Percentiles rank a stretch among this genome's conserved stretches.
phyloP scores from a whole-genome alignment of 2,797 vertebrate species.

The Acanthurus leucopareius region DNA sequence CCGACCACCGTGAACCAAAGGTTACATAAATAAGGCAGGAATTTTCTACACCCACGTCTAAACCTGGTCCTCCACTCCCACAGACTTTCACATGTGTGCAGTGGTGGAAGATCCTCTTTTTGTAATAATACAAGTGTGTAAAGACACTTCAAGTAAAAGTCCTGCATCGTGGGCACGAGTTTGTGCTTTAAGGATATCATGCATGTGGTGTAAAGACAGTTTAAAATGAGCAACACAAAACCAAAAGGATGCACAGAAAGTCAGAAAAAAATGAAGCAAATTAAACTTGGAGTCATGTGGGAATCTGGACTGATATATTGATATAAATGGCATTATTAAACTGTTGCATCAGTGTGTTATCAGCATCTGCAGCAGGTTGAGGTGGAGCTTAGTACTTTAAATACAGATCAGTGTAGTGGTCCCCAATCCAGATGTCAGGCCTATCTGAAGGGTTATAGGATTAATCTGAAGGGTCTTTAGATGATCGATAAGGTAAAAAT shows the following conservation, averaged over 20 bases:
- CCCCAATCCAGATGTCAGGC: not conserved
- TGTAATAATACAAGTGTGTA: not conserved
- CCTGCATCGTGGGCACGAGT: not conserved
- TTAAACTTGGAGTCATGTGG: too few relatives aligned
- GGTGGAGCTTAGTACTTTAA: not conserved
- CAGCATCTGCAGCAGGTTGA: not conserved
- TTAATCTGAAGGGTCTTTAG: not conserved
- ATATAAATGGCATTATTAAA: not conserved
- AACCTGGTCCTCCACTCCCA: slow-evolving; percentile 60
- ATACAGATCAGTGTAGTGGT: not conserved
- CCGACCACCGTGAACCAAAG: slow-evolving; percentile 58
- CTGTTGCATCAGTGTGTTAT: not conserved
- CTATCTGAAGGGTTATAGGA: not conserved
- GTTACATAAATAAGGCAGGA: slow-evolving; percentile 83
- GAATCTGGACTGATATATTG: too few relatives aligned
- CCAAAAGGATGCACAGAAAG: not conserved
- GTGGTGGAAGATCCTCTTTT: not conserved
- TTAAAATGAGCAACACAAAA: not conserved
- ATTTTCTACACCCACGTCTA: slow-evolving; percentile 80
- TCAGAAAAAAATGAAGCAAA: too few relatives aligned
- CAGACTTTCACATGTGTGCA: slow-evolving; percentile 19
- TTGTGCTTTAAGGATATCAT: too few relatives aligned
- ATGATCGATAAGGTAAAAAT: not conserved
- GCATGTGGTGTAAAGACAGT: not conserved
- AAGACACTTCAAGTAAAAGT: not conserved